Evolutionary conservation across 1,140 invertebrate species (phyloP).

Genomic region (Pomacea maculata): DNA sequence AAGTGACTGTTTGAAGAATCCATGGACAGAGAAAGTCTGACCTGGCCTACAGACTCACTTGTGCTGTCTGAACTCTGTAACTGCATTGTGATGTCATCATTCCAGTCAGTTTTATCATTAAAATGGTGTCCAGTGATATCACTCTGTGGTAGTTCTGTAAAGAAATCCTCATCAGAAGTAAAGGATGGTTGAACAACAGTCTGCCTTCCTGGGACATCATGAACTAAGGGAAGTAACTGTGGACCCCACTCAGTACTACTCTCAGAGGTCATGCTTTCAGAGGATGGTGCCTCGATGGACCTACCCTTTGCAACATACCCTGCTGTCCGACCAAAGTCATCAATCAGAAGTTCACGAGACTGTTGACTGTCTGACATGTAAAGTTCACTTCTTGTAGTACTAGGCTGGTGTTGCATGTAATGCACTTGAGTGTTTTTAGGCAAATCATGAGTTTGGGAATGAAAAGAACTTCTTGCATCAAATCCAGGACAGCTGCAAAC

Average conservation of each 20-base stretch:
- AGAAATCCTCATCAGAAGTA: neutral
- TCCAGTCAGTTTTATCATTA: constrained; percentile 3
- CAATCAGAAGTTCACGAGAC: neutral
- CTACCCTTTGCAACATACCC: neutral
- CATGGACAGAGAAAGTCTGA: constrained; percentile 4
- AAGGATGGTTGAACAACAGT: neutral
- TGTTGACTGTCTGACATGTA: neutral
- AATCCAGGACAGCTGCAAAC: neutral
- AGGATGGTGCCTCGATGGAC: neutral
- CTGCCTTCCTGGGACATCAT: neutral
- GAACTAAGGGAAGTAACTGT: constrained; percentile 6
- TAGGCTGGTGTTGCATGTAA: too few species aligned
- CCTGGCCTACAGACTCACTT: constrained; percentile 3
- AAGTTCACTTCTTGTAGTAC: neutral
- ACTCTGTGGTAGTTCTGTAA: neutral
- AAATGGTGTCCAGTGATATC: neutral
- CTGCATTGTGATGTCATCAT: neutral
- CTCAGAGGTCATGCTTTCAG: neutral
- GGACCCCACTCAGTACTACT: neutral
- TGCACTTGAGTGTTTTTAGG: neutral
- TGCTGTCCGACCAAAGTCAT: constrained; percentile 6
- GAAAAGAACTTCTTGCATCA: too few species aligned
- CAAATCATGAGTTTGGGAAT: too few species aligned
- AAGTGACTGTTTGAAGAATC: neutral
- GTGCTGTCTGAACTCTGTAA: constrained; percentile 4